Base-by-base conservation (phyloP, 2,888 invertebrate genomes). In the Pollenia griseotomentosa region DNA sequence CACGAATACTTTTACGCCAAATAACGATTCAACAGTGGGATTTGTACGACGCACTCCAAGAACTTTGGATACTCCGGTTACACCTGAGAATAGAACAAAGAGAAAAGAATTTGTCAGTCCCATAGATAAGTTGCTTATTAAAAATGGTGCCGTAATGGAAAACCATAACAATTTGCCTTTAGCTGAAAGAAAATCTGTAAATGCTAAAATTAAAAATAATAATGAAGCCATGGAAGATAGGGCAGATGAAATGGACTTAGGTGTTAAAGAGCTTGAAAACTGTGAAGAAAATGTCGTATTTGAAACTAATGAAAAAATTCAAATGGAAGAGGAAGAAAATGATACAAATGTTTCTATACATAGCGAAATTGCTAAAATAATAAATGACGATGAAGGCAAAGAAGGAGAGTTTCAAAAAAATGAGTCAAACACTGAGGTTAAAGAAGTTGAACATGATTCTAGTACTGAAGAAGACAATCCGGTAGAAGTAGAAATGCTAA, bases 81-180 rank as follows among this genome's bases (percentile, higher is more conserved):
- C 89, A 2, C 88, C 88, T 19, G 82, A 85, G 6, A 75, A 14
- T 48, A 75, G 59, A 63, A 44, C 55, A 81, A 86, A 53, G 19
- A 79, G 88, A 51, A 90, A 89, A 74, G 88, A 70, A n/a, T 91
- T 90, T 85, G 89, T 92, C 59, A 93, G 93, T 88, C 93, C 93
- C 3, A 93, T 93, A 46, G 93, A 93, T 65, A 93, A 92, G 53
- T 85, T 93, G 48, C 88, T 93, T 2, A 90, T 91, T 0, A 93
- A 92, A 65, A 93, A 93, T 85, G 92, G 92, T 10, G 90, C 90
- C 2, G 89, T 81, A 12, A 90, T 91, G n/a, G 91, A 90, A 4
- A 48, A 46, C n/a, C 61, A 46, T 23, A 73, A 86, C n/a, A 83
- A 65, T 33, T 88, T 89, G 16, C 66, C 86, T 9, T 86, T 87